Evolutionary conservation across 2,797 vertebrate genomes (phyloP).

Genomic region (Cossypha niveicapilla): DNA sequence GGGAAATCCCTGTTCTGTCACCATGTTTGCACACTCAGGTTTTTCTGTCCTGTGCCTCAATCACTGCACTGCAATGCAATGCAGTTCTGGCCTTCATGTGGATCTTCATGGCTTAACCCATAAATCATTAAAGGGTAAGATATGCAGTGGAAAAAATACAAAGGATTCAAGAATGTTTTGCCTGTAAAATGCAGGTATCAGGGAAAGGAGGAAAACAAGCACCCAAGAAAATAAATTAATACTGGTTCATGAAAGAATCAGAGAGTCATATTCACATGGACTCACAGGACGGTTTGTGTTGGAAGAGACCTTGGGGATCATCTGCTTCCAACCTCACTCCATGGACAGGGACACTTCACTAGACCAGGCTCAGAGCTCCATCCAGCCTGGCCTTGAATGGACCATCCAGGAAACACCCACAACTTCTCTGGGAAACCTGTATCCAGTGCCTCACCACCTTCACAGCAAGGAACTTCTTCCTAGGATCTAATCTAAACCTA

Average conservation of each 20-base stretch:
- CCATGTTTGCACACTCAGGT: neutral
- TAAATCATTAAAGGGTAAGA: neutral
- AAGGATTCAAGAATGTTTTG: neutral
- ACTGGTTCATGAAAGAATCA: neutral
- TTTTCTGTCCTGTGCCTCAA: neutral
- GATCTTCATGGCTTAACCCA: neutral
- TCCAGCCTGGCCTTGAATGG: neutral
- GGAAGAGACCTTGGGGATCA: rapidly evolving
- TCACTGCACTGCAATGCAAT: neutral
- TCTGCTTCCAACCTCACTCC: neutral
- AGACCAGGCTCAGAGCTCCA: neutral
- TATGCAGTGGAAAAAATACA: neutral
- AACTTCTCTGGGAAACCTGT: neutral
- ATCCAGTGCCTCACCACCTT: neutral
- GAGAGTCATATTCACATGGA: neutral
- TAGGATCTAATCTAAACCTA: neutral
- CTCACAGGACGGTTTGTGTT: neutral
- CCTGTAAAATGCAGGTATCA: neutral
- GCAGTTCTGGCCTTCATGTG: neutral
- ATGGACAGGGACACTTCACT: neutral
- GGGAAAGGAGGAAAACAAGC: neutral
- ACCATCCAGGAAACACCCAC: no score
- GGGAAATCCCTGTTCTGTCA: neutral
- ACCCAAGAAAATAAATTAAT: neutral
- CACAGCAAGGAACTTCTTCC: neutral